Percentiles rank a stretch among this genome's conserved stretches.
phyloP scores from a whole-genome alignment of 2,797 vertebrate species.

The Protosalanx chinensis region DNA sequence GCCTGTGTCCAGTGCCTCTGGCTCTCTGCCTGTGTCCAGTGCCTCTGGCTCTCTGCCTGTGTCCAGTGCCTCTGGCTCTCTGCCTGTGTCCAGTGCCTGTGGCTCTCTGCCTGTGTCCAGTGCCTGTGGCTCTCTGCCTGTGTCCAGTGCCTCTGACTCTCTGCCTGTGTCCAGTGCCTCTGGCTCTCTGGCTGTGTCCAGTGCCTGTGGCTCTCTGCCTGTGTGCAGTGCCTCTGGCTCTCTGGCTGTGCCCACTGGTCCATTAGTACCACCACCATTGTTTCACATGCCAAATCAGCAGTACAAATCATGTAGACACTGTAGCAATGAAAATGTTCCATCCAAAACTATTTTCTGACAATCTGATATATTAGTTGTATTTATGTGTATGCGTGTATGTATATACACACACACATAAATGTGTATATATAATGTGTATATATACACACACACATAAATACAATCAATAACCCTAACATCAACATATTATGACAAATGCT shows the following conservation, averaged over 20 bases:
- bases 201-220: too few relatives aligned
- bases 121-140: slow-evolving; percentile 17
- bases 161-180: too few relatives aligned
- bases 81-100: too few relatives aligned
- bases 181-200: slow-evolving; percentile 5
- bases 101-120: slow-evolving; percentile 25
- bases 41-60: slow-evolving; percentile 23
- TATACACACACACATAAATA: too few relatives aligned
- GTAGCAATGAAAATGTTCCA: too few relatives aligned
- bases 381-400: too few relatives aligned
- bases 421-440: too few relatives aligned
- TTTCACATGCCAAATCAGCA: neutral
- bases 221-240: neutral
- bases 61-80: neutral
- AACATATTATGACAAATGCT: too few relatives aligned
- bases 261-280: neutral
- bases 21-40: slow-evolving; percentile 23
- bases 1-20: neutral
- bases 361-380: neutral
- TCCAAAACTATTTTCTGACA: neutral
- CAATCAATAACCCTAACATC: too few relatives aligned
- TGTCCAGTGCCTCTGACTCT: neutral
- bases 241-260: slow-evolving; percentile 14
- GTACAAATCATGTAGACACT: neutral
- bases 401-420: too few relatives aligned